phyloP scores from a whole-genome alignment of 2,888 invertebrate species.

The Xiphydria camelus region DNA sequence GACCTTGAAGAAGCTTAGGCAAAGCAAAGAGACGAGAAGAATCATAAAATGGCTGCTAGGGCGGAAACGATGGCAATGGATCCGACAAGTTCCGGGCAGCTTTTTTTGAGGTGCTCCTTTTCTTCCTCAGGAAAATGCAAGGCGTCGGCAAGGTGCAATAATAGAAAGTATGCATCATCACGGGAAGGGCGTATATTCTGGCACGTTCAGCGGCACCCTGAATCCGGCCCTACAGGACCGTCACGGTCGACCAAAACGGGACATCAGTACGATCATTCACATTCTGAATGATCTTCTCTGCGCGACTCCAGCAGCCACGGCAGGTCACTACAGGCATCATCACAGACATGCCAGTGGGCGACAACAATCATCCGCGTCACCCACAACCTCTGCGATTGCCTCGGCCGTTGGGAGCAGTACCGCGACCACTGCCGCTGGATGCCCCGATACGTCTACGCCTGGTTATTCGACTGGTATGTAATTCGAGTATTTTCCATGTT shows the following conservation, averaged over 20 bases:
- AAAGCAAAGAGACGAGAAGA: too few species aligned
- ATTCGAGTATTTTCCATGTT: neutral
- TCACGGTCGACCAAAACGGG: constrained; percentile 87
- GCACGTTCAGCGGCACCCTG: constrained; percentile 92
- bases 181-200: constrained; percentile 93
- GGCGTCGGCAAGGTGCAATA: constrained; percentile 72
- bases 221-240: constrained; percentile 92
- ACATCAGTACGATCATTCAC: constrained; percentile 94
- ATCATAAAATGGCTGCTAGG: too few species aligned
- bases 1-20: too few species aligned
- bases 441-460: constrained; percentile 32
- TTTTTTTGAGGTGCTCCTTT: too few species aligned
- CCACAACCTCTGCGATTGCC: constrained; percentile 18
- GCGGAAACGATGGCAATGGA: too few species aligned
- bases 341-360: constrained; percentile 46
- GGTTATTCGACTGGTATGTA: constrained; percentile 41
- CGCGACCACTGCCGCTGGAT: constrained; percentile 25
- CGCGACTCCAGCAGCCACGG: constrained; percentile 71
- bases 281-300: constrained; percentile 92
- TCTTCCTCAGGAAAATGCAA: constrained; percentile 51
- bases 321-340: constrained; percentile 51
- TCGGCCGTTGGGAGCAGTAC: constrained; percentile 16
- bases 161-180: constrained; percentile 93
- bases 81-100: too few species aligned
- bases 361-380: constrained; percentile 35